These are phyloP conservation scores for Parnassius apollo DNA, from an alignment of 2,888 invertebrate species.

Conservation along the genomic window DNA sequence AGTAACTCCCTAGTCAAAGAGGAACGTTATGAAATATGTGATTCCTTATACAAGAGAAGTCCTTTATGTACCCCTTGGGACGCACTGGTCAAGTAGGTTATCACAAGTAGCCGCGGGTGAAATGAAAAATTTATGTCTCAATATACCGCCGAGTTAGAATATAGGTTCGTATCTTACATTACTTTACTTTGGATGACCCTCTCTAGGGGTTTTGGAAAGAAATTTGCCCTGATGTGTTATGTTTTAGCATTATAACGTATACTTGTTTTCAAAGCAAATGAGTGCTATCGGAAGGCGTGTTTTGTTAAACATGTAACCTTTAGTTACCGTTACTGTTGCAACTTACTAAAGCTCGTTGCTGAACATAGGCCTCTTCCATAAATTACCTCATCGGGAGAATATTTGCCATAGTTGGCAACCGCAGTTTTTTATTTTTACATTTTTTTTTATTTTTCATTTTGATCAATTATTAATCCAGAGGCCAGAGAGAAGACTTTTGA, in stretches of 20 bases:
- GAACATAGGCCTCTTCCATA: too few species aligned
- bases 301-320: too few species aligned
- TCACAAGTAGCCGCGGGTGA: slow-evolving; percentile 73
- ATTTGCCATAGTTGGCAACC: too few species aligned
- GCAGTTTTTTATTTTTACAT: too few species aligned
- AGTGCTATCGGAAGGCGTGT: too few species aligned
- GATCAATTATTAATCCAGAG: too few species aligned
- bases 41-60: slow-evolving; percentile 79
- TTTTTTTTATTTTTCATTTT: too few species aligned
- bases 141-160: slow-evolving; percentile 59
- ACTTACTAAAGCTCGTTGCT: too few species aligned
- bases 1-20: slow-evolving; percentile 43
- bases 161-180: slow-evolving; percentile 63
- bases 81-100: slow-evolving; percentile 77
- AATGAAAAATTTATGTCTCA: slow-evolving; percentile 82
- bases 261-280: too few species aligned
- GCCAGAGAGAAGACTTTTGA: too few species aligned
- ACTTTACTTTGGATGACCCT: slow-evolving; percentile 36
- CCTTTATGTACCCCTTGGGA: slow-evolving; percentile 79
- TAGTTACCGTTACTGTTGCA: too few species aligned
- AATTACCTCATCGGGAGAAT: too few species aligned
- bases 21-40: slow-evolving; percentile 77
- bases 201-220: slow-evolving; percentile 47
- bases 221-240: slow-evolving; percentile 25
- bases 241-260: neutral